Base-by-base conservation (phyloP, 1,140 invertebrate genomes). In the Orchestia grillus region DNA sequence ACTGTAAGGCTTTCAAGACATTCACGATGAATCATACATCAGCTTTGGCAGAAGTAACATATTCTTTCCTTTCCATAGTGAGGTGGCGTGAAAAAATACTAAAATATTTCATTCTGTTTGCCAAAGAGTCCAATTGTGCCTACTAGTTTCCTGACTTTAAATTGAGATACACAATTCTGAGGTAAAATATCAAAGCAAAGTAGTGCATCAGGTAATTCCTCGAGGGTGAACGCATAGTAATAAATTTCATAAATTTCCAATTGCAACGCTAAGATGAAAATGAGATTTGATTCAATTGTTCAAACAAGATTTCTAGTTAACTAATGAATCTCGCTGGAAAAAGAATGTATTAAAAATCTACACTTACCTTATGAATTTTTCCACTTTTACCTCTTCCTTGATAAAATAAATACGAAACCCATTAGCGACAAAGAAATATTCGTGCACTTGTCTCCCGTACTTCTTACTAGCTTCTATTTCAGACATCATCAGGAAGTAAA, bases 391-490 rank as follows among this genome's bases (percentile, higher is more conserved):
- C 41, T 91, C 88, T 91, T 91, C 88, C 41, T 91, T 91, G 19
- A 91, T 91, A 44, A 91, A 91, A 44, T 91, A 91, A 91, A 91
- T 91, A 4, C 88, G 88, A 28, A 91, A 91, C 0, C 88, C 88
- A 42, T 91, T 91, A 44, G 88, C 88, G 15, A 91, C 28, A 91
- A 91, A 91, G 28, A 91, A 91, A 91, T 91, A 91, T 44, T 91
- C 88, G 88, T 91, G 88, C 0, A 91, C 88, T 42, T 42, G 41
- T 91, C 88, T 91, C 15, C 88, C 88, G 42, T 11, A 91, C 42
- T 44, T 23, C 88, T 44, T 91, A 4, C 4, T 11, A 42, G 19
- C 41, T 91, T 42, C 88, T 42, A 91, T 91, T 44, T 91, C 88
- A 42, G 44, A 8, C 88, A 42, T 42, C 88, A 91, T 91, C 4